Conservation (phyloP, 2,113 vertebrate species). For the Brevimyrus niger region DNA sequence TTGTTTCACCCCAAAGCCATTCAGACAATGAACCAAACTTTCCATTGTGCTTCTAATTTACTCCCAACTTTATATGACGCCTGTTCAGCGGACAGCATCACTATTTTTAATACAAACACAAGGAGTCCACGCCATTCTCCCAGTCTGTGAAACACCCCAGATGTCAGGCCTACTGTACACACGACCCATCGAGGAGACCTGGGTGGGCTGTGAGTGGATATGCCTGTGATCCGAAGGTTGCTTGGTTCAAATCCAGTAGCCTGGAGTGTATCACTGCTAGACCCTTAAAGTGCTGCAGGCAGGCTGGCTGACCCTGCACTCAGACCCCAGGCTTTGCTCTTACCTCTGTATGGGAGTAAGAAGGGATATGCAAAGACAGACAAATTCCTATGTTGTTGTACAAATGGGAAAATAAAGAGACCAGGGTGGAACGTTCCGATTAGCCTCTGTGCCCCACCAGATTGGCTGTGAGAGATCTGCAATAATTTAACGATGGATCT, state of each 20-base stretch:
- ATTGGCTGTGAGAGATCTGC: neutral
- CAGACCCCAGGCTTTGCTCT: no score
- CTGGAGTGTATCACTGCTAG: neutral
- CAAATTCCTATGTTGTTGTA: neutral
- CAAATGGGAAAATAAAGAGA: neutral
- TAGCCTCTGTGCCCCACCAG: neutral
- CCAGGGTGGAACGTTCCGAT: neutral
- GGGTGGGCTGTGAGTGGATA: neutral
- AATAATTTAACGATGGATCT: neutral
- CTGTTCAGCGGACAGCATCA: neutral
- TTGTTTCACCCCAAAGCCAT: neutral
- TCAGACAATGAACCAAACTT: neutral
- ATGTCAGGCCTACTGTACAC: neutral
- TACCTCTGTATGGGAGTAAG: no score
- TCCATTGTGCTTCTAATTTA: neutral
- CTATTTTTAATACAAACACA: neutral
- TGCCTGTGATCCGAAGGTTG: neutral
- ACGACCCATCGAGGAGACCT: neutral
- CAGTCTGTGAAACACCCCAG: neutral
- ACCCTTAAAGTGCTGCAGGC: neutral
- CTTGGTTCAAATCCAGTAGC: neutral
- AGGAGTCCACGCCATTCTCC: slow-evolving; percentile 9
- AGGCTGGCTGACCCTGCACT: no score
- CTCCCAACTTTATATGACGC: neutral
- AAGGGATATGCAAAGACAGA: no score